phyloP scores from a whole-genome alignment of 2,797 vertebrate species.

The Artibeus jamaicensis region DNA sequence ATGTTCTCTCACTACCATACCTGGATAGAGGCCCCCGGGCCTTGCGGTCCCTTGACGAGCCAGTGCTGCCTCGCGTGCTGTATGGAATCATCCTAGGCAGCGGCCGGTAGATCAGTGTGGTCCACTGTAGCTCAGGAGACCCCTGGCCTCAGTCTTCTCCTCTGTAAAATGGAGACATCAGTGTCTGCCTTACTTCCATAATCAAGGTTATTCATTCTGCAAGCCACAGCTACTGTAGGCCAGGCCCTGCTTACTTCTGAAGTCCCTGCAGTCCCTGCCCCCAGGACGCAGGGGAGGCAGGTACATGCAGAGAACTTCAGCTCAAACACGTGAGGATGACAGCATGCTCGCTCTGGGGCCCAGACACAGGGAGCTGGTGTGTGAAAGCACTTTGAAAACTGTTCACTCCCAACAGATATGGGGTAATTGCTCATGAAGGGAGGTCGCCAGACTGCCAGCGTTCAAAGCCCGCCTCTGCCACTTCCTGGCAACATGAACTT shows the following conservation, averaged over 20 bases:
- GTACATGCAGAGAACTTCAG: not conserved
- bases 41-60: not conserved
- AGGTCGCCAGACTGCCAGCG: not conserved
- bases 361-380: not conserved
- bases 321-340: rapidly evolving
- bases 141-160: not conserved
- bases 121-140: not conserved
- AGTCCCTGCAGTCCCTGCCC: not conserved
- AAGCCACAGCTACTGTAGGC: not conserved
- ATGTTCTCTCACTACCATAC: not conserved
- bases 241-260: not conserved
- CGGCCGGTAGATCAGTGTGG: not conserved
- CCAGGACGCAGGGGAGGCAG: not conserved
- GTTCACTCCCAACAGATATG: not conserved
- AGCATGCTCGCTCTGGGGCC: rapidly evolving
- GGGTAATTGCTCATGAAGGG: not conserved
- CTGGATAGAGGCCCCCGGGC: not conserved
- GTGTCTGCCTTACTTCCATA: not conserved
- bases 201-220: not conserved
- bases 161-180: not conserved
- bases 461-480: not conserved
- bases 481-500: not conserved
- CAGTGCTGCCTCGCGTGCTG: rapidly evolving
- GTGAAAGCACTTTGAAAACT: not conserved
- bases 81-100: not conserved